Percentiles rank a stretch among this genome's conserved stretches.
phyloP scores from a whole-genome alignment of 2,888 invertebrate species.

The Lochmaea capreae region DNA sequence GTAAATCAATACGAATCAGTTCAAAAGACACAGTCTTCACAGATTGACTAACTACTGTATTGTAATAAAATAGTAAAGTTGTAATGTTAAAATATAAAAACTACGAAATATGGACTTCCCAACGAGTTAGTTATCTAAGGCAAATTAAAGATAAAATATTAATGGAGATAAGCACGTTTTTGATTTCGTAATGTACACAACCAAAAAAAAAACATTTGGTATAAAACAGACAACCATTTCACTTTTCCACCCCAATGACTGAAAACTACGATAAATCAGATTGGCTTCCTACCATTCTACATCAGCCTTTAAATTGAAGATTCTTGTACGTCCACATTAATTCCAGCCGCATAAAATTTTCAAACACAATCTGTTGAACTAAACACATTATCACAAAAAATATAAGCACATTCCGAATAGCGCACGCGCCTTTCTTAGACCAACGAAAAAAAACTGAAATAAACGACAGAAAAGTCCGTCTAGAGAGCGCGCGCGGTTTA shows the following conservation, averaged over 20 bases:
- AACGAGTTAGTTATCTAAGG: too few relatives aligned
- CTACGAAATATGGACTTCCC: too few relatives aligned
- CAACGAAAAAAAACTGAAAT: conserved; percentile 17
- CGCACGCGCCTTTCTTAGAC: conserved; percentile 6
- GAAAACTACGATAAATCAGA: neutral
- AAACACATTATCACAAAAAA: conserved; percentile 25
- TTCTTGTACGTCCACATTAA: neutral
- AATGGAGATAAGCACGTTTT: neutral
- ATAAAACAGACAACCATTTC: too few relatives aligned
- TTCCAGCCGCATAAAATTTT: neutral
- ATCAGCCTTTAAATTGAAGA: neutral
- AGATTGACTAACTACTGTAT: too few relatives aligned
- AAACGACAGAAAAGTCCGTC: conserved; percentile 34
- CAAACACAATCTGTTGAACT: conserved; percentile 6
- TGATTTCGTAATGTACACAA: too few relatives aligned
- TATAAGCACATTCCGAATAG: conserved; percentile 12
- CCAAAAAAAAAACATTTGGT: too few relatives aligned
- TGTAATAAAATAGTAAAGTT: too few relatives aligned
- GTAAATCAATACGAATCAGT: too few relatives aligned
- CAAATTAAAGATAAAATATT: too few relatives aligned
- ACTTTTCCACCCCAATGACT: too few relatives aligned
- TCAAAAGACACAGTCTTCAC: too few relatives aligned
- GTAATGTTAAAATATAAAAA: too few relatives aligned
- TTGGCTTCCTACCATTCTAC: conserved; percentile 9
- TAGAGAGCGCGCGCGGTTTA: conserved; percentile 39